phyloP scores from a whole-genome alignment of 2,888 invertebrate genomes.

The Cephus rjabovi region DNA sequence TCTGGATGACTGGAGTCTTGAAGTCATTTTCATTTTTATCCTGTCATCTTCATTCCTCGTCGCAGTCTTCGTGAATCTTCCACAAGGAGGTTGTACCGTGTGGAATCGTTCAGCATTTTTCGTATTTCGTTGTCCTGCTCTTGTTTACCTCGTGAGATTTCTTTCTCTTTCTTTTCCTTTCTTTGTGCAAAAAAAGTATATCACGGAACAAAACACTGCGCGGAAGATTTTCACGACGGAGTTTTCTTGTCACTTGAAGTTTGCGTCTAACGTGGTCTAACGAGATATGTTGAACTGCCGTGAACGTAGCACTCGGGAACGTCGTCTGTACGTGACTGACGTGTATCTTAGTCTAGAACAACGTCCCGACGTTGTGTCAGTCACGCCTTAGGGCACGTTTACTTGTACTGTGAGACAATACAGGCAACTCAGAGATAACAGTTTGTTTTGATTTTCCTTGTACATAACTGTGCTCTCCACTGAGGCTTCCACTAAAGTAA shows the following conservation, averaged over 20 bases:
- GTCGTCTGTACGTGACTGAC: background rate
- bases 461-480: background rate
- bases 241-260: background rate
- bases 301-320: background rate
- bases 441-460: background rate
- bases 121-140: background rate
- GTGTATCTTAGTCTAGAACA: background rate
- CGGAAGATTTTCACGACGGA: background rate
- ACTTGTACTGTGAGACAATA: background rate
- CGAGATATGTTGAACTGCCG: background rate
- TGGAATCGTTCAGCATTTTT: background rate
- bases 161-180: background rate
- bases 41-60: constrained; percentile 6
- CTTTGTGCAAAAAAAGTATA: background rate
- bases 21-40: background rate
- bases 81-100: background rate
- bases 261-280: background rate
- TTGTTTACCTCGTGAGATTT: background rate
- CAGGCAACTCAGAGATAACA: background rate
- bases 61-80: constrained; percentile 5
- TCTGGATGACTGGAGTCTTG: constrained; percentile 26
- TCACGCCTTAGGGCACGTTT: background rate
- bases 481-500: background rate
- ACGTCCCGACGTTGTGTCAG: background rate
- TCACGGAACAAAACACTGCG: background rate